Evolutionary conservation across 2,797 vertebrate genomes (phyloP).

Genomic region (Hephaestus fuliginosus): DNA sequence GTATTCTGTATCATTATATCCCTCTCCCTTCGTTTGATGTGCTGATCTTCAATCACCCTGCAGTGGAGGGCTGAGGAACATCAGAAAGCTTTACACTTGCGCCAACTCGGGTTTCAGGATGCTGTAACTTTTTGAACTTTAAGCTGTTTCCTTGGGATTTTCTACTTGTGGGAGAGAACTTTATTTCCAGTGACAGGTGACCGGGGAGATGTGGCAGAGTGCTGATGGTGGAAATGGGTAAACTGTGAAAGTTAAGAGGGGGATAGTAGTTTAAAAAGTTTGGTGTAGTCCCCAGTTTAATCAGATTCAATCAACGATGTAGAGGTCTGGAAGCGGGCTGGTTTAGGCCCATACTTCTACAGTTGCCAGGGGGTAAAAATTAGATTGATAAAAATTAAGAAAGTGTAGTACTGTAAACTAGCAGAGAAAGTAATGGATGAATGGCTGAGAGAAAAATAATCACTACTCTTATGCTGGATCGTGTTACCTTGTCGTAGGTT

Average conservation of each 20-base stretch:
- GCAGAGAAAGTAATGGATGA: background rate
- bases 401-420: background rate
- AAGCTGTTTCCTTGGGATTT: conserved; percentile 70
- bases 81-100: conserved; percentile 57
- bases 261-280: conserved; percentile 19
- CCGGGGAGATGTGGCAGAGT: conserved; percentile 51
- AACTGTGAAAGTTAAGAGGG: conserved; percentile 48
- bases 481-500: background rate
- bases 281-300: background rate
- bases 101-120: conserved; percentile 76
- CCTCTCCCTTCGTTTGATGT: conserved; percentile 70
- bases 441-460: background rate
- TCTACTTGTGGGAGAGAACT: conserved; percentile 49
- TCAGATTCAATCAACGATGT: background rate
- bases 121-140: conserved; percentile 74
- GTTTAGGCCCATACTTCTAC: background rate
- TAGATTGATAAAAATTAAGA: background rate
- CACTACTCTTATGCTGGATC: background rate
- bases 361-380: background rate
- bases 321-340: background rate
- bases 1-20: conserved; percentile 65
- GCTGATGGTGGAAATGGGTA: conserved; percentile 31
- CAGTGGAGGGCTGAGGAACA: conserved; percentile 57
- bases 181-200: conserved; percentile 75
- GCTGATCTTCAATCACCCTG: conserved; percentile 70